Evolutionary conservation across 2,113 vertebrate genomes (phyloP).

Genomic region (Girardinichthys multiradiatus): DNA sequence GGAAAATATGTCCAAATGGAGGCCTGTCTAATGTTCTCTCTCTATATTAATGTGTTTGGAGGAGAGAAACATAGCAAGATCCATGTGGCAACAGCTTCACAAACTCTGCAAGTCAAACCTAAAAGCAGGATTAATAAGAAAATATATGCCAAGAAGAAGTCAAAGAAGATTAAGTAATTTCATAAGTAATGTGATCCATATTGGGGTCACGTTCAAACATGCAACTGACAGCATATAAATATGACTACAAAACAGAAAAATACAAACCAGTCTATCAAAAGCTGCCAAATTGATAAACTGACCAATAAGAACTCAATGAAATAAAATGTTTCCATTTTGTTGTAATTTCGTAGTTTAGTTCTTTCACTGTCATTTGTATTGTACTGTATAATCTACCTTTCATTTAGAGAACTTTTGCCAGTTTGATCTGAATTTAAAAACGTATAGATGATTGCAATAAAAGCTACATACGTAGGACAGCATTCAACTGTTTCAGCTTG

Average conservation of each 20-base stretch:
- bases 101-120: constrained; percentile 5
- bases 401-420: too few relatives aligned
- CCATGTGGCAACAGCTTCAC: constrained; percentile 18
- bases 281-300: background rate
- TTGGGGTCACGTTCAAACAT: background rate
- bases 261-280: background rate
- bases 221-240: background rate
- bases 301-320: background rate
- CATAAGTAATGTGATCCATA: background rate
- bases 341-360: too few relatives aligned
- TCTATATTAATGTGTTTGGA: constrained; percentile 25
- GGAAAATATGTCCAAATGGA: constrained; percentile 60
- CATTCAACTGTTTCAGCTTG: too few relatives aligned
- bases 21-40: constrained; percentile 40
- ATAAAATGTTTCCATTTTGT: background rate
- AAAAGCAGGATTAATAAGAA: background rate
- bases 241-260: background rate
- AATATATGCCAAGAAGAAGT: background rate
- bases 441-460: too few relatives aligned
- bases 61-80: constrained; percentile 11
- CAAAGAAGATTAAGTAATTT: too few relatives aligned
- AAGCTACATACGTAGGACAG: too few relatives aligned
- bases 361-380: too few relatives aligned
- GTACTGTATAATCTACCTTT: too few relatives aligned
- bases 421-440: too few relatives aligned